phyloP scores from a whole-genome alignment of 2,888 invertebrate genomes.

The Sphaerophoria rueppellii region DNA sequence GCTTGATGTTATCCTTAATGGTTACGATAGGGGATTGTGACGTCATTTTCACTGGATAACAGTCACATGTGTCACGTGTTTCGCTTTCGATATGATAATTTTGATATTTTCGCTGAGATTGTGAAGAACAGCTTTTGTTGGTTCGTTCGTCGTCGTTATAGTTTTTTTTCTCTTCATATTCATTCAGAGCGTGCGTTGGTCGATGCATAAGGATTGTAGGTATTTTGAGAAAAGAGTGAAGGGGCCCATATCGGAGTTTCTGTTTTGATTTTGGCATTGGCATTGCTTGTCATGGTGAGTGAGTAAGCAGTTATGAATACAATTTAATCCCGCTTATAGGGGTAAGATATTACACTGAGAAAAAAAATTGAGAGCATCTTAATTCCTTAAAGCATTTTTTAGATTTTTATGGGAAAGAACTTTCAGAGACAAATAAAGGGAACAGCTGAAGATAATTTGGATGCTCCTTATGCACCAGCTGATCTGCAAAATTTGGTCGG shows the following conservation, averaged over 20 bases:
- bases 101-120: slow-evolving; percentile 54
- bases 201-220: not conserved
- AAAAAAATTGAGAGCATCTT: not conserved
- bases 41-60: slow-evolving; percentile 65
- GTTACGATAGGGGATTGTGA: slow-evolving; percentile 50
- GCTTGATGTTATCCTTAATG: not conserved
- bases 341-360: slow-evolving; percentile 4
- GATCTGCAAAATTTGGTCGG: no score
- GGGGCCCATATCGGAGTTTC: not conserved
- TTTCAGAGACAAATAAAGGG: no score
- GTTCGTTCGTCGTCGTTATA: slow-evolving; percentile 16
- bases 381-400: no score
- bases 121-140: slow-evolving; percentile 19
- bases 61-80: slow-evolving; percentile 73
- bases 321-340: slow-evolving; percentile 48
- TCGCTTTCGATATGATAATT: slow-evolving; percentile 66
- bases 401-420: no score
- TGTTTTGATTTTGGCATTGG: slow-evolving; percentile 22
- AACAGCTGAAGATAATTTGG: no score
- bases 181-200: not conserved
- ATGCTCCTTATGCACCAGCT: no score
- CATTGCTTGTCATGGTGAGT: not conserved
- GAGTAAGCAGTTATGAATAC: slow-evolving; percentile 27
- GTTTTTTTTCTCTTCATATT: not conserved
- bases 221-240: not conserved